phyloP scores from a whole-genome alignment of 2,888 invertebrate genomes.

The Orthosia cruda region DNA sequence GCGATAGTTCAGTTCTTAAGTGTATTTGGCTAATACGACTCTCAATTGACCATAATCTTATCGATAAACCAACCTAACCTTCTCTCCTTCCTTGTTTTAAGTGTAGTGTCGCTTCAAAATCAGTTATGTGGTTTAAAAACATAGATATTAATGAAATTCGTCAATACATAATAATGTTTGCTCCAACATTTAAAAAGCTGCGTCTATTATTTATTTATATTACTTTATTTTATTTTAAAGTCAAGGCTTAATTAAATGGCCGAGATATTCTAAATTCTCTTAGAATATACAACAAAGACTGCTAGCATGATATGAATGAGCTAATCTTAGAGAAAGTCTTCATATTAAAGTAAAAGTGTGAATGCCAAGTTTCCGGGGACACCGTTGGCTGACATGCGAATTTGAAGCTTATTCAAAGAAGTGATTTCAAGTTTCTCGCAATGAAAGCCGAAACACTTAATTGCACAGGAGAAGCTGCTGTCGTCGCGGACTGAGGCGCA shows the following conservation, averaged over 20 bases:
- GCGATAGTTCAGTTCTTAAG: too few relatives aligned
- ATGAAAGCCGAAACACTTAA: constrained; percentile 85
- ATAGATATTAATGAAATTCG: not conserved
- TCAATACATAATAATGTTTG: not conserved
- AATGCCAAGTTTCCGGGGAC: constrained; percentile 54
- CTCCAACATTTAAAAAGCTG: not conserved
- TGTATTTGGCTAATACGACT: too few relatives aligned
- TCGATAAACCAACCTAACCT: too few relatives aligned
- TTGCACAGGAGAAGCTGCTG: constrained; percentile 78
- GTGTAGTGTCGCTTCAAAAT: too few relatives aligned
- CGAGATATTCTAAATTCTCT: not conserved
- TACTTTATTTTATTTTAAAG: constrained; percentile 21
- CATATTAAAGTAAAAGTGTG: constrained; percentile 53
- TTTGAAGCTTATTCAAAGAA: constrained; percentile 78
- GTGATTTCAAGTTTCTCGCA: constrained; percentile 81
- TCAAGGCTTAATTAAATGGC: not conserved
- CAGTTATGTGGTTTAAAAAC: too few relatives aligned
- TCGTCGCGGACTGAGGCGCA: constrained; percentile 72
- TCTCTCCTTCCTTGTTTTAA: too few relatives aligned
- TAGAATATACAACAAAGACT: constrained; percentile 14
- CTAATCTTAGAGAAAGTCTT: constrained; percentile 40
- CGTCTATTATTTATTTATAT: too few relatives aligned
- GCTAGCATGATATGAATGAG: constrained; percentile 36
- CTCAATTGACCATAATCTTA: too few relatives aligned
- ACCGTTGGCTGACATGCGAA: constrained; percentile 67